Base-by-base conservation (phyloP, 2,888 invertebrate species). In the Conomelus anceps region DNA sequence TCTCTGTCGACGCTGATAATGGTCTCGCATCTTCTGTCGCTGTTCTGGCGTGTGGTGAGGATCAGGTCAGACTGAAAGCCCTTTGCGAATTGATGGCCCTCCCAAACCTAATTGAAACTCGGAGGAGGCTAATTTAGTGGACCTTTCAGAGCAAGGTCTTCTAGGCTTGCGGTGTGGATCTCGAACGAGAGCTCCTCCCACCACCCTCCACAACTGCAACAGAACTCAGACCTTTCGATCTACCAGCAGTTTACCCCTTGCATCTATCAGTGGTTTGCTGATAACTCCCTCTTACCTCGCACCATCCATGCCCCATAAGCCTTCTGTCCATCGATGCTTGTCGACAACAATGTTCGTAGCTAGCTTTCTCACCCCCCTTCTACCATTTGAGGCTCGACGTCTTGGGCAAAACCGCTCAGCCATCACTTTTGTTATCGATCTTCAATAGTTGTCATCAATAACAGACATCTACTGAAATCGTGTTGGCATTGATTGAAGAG, bases 71-170 rank as follows among this genome's bases (percentile, higher is more conserved):
- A n/a, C 86, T 86, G 86, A 86, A 86, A 86, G 86, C 86, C 26
- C 86, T 86, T 86, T 86, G 86, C 86, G 29, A 86, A 86, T 86
- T 86, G 86, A 86, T 86, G 86, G 86, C 26, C 26, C 29, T 86
- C 86, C 24, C 23, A 86, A 86, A 86, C 86, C 86, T 86, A 86
- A 86, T 86, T 86, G 86, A 86, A 86, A 86, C 86, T 86, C 86
- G 26, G 86, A 86, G 86, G 29, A 86, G 86, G 86, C 86, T 86
- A 86, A 86, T 86, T 86, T 86, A 86, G 86, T 86, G 86, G 86
- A 86, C 86, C 86, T 86, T 86, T 86, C 86, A 86, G 23, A 86
- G 86, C 63, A 63, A 63, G 63, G 63, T 63, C 63, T 63, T n/a
- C n/a, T n/a, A n/a, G n/a, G n/a, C n/a, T n/a, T 63, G 63, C 63